Evolutionary conservation across 2,888 invertebrate genomes (phyloP).

Genomic region (Spicauda simplicius): DNA sequence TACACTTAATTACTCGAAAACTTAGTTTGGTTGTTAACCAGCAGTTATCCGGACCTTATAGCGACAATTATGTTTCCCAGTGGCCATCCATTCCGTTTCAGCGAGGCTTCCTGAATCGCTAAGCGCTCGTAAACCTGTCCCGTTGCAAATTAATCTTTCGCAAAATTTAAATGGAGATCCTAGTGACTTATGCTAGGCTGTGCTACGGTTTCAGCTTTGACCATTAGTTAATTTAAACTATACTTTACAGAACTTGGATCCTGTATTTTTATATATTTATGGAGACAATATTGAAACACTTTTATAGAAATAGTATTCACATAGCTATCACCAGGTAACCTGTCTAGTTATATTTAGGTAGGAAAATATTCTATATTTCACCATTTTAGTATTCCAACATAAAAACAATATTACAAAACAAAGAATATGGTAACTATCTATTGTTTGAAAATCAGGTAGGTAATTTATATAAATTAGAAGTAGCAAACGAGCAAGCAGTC

Average conservation of each 20-base stretch:
- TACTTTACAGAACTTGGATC: background rate
- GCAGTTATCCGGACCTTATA: constrained; percentile 25
- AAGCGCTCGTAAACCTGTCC: constrained; percentile 36
- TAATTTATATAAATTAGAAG: too few species aligned
- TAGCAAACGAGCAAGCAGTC: too few species aligned
- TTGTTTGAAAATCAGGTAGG: too few species aligned
- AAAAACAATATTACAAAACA: too few species aligned
- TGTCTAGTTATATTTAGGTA: too few species aligned
- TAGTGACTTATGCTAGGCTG: constrained; percentile 13
- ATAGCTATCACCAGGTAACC: too few species aligned
- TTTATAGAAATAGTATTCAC: too few species aligned
- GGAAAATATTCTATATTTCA: too few species aligned
- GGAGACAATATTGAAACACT: too few species aligned
- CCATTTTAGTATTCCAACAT: too few species aligned
- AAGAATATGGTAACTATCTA: too few species aligned
- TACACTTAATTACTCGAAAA: constrained; percentile 16
- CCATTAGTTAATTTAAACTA: constrained; percentile 6
- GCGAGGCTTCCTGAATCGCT: constrained; percentile 33
- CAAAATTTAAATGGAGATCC: constrained; percentile 34
- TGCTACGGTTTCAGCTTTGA: constrained; percentile 22
- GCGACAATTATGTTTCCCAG: constrained; percentile 35
- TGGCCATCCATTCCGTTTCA: constrained; percentile 31
- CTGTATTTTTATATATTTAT: too few species aligned
- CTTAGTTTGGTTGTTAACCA: constrained; percentile 32
- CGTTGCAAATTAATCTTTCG: constrained; percentile 34